Base-by-base conservation (phyloP, 1,140 invertebrate species). In the Papilio polyxenes region DNA sequence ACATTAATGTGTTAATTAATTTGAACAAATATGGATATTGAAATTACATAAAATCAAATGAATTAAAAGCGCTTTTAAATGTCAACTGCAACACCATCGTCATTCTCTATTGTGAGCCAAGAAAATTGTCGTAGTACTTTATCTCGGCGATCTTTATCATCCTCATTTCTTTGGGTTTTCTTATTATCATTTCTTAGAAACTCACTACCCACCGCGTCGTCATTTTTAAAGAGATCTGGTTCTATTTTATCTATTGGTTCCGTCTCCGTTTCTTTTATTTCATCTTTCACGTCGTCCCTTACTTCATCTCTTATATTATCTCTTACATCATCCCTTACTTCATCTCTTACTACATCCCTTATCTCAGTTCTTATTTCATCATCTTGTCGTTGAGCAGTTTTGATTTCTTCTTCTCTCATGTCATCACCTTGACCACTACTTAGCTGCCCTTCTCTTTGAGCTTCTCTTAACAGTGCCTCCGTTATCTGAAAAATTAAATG, bases 361-460 rank as follows among this genome's bases (percentile, higher is more conserved):
- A 59, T 59, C 9, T 31, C 53, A 59, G 51, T 37, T 78, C 76
- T 78, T 20, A 78, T 78, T 15, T 53, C 9, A 17, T 40, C 76
- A 7, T 7, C 53, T 40, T 31, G 51, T 20, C 31, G 13, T 40
- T 78, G 76, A 77, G 44, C 9, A n/a, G 53, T 59, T 59, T 78
- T 56, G 7, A 78, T 59, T 78, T 59, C 56, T 7, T 62, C 53
- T 31, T 78, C 76, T 78, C 37, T 62, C 15, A 62, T 78, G 44
- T 78, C 76, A 48, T 78, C 59, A 15, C 6, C 59, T 79, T 79
- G 53, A 56, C 23, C 31, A 40, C 51, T 78, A 59, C 37, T 59
- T 79, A 79, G 8, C 11, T 79, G 77, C 0, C 10, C 77, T 79
- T 79, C 77, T 44, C 53, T 59, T 79, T 79, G 77, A 44, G 77